Evolutionary conservation across 2,113 vertebrate species (phyloP), one percentile per base, ranked within the genome.

Genomic region (Natator depressus): DNA sequence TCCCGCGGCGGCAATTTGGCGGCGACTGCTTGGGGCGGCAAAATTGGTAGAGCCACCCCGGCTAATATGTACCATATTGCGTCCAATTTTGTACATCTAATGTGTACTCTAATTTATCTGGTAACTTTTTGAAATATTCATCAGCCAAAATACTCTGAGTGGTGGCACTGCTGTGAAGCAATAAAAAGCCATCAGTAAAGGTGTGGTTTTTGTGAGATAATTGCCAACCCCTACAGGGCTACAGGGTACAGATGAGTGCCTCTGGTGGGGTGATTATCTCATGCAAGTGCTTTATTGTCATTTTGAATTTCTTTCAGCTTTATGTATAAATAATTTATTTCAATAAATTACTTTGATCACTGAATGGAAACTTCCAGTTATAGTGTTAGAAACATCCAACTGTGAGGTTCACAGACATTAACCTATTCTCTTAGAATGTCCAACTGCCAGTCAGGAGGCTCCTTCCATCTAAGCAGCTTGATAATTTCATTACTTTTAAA

Each of bases 311-410:
- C 91, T 97, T 97, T 96, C 93, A 97, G 92, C 65, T 89, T 87
- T 84, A 87, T 94, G 90, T 95, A 98, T 98, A 97, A 96, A 97
- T 98, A 98, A 98, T 98, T 98, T 98, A 98, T 98, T 95, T 98
- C 94, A 97, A 95, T 92, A 98, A 98, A 97, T 98, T 97, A 96
- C 97, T 98, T 97, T 98, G 97, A 98, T 98, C 97, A 96, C 96
- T 98, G 97, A 82, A 97, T 96, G 80, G 96, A 98, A 98, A 96
- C 91, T 95, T 80, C 89, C 97, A 95, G 95, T 97, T 97, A 72
- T 20, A 97, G 91, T 91, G 91, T 97, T 97, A 96, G 97, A 98
- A 96, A 97, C 84, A 95, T 98, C 98, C 96, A 96, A 35, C 97
- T 97, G 97, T 91, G 97, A 98, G 84, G 97, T 97, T 98, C 94